A percentile compares a stretch with the other conserved stretches of the same genome.
Conservation (phyloP, 2,888 invertebrate species). For the Yponomeuta cagnagella region DNA sequence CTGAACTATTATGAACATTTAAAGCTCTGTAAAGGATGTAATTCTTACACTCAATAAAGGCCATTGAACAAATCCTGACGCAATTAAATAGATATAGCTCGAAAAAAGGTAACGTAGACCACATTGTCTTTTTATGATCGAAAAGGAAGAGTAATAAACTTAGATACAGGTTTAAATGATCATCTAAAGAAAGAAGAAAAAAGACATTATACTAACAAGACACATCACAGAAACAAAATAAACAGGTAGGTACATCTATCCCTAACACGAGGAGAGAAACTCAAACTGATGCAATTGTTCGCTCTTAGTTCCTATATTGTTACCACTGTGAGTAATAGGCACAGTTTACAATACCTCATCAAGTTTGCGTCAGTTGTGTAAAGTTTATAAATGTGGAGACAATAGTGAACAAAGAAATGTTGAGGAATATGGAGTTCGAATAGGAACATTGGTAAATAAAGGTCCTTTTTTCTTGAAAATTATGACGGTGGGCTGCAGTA, state of each 20-base stretch:
- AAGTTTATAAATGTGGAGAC: constrained; percentile 6
- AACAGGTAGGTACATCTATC: not conserved
- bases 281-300: not conserved
- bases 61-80: no score
- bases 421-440: not conserved
- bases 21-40: no score
- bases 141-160: no score
- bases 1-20: no score
- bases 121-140: no score
- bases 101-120: no score
- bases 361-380: constrained; percentile 12
- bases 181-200: no score
- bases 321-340: constrained; percentile 4
- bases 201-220: no score
- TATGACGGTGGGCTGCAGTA: not conserved
- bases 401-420: constrained; percentile 9
- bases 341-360: constrained; percentile 7
- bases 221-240: no score
- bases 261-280: not conserved
- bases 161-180: no score
- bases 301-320: constrained; percentile 4
- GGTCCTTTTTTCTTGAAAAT: not conserved
- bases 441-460: not conserved
- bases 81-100: no score
- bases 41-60: no score